A percentile compares a stretch with the other conserved stretches of the same genome.
These are phyloP conservation scores for Pluvialis apricaria DNA, from an alignment of 2,113 vertebrate genomes.

Conservation along the genomic window DNA sequence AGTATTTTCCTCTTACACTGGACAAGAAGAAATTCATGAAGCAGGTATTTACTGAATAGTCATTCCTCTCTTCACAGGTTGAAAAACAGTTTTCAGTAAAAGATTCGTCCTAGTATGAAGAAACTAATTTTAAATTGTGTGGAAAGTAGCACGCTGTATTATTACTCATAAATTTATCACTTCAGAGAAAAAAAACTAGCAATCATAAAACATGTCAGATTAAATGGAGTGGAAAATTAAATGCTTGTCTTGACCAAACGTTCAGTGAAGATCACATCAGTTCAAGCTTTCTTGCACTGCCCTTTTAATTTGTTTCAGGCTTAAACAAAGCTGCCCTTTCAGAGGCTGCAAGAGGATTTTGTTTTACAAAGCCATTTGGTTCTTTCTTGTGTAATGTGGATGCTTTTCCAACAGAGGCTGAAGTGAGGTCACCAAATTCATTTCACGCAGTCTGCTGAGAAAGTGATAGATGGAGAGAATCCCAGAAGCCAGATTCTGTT, in stretches of 20 bases:
- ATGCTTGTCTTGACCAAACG: constrained; percentile 5
- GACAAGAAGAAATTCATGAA: constrained; percentile 89
- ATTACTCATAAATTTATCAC: constrained; percentile 26
- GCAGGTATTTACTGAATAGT: constrained; percentile 76
- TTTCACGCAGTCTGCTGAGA: not conserved
- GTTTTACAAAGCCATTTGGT: not conserved
- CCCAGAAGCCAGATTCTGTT: not conserved
- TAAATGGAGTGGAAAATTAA: constrained; percentile 54
- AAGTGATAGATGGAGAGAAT: not conserved
- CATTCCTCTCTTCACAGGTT: not conserved
- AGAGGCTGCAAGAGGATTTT: not conserved
- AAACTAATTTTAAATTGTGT: not conserved
- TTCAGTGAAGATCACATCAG: not conserved
- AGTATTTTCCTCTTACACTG: constrained; percentile 95
- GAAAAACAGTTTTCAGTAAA: not conserved
- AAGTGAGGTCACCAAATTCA: not conserved
- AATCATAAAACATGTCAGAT: not conserved
- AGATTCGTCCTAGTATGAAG: not conserved
- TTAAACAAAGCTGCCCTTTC: not conserved
- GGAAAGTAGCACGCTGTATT: not conserved
- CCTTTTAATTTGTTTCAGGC: not conserved
- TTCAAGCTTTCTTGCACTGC: not conserved
- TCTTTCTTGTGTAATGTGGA: not conserved
- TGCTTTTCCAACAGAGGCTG: not conserved
- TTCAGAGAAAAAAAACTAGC: not conserved